Conservation (phyloP, 1,140 invertebrate genomes). For the Linepithema humile region DNA sequence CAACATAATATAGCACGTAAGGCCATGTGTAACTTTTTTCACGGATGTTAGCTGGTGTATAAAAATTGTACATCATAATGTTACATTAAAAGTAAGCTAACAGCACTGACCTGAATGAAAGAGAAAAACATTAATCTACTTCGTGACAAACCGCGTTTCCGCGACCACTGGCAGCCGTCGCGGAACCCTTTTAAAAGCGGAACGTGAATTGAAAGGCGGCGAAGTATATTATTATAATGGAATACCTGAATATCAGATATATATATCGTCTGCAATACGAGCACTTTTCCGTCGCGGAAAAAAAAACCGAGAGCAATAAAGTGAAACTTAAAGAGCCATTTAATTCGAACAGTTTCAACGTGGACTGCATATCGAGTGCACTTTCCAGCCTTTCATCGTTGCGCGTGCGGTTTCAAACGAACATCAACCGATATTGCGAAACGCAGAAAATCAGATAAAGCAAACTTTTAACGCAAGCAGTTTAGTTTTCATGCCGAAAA, state of each 20-base stretch:
- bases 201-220: constrained; percentile 30
- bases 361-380: not conserved
- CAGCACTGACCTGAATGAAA: constrained; percentile 31
- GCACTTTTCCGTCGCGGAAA: not conserved
- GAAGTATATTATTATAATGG: constrained; percentile 51
- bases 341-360: constrained; percentile 25
- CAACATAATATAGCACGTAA: not conserved
- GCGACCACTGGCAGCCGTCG: constrained; percentile 5
- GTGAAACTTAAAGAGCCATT: constrained; percentile 22
- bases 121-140: constrained; percentile 42
- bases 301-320: not conserved
- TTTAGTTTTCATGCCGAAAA: not conserved
- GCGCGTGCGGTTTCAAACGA: not conserved
- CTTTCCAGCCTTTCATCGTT: not conserved
- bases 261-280: not conserved
- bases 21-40: constrained; percentile 25
- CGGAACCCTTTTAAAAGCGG: constrained; percentile 19
- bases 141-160: constrained; percentile 35
- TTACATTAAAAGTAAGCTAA: constrained; percentile 25
- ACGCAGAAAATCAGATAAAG: not conserved
- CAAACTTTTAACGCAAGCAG: not conserved
- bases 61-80: not conserved
- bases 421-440: not conserved
- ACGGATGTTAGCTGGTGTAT: constrained; percentile 5
- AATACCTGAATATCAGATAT: constrained; percentile 35